Evolutionary conservation across 1,140 invertebrate genomes (phyloP).

Genomic region (Steinernema feltiae): DNA sequence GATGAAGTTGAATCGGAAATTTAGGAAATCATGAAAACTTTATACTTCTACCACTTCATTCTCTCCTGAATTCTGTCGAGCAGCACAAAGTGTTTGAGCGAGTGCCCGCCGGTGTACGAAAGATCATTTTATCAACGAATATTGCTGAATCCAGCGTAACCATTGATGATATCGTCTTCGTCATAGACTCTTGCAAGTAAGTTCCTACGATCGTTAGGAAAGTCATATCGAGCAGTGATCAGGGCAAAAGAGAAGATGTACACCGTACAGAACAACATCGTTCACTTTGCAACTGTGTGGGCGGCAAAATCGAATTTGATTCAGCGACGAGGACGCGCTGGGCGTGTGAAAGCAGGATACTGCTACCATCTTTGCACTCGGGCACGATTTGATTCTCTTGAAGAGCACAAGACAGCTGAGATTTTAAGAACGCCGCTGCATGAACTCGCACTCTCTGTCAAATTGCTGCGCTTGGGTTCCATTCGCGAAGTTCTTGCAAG

Average conservation of each 20-base stretch:
- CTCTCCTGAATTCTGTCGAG: slow-evolving; percentile 62
- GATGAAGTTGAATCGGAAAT: slow-evolving; percentile 11
- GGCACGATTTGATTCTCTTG: slow-evolving; percentile 52
- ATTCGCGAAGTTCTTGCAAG: slow-evolving; percentile 60
- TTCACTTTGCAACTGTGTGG: slow-evolving; percentile 59
- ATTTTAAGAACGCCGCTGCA: slow-evolving; percentile 62
- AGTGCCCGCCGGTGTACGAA: slow-evolving; percentile 64
- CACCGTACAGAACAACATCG: slow-evolving; percentile 52
- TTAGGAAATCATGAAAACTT: slow-evolving; percentile 34
- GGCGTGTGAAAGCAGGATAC: slow-evolving; percentile 69
- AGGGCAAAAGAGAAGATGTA: slow-evolving; percentile 49
- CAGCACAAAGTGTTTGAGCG: slow-evolving; percentile 73
- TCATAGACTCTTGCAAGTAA: slow-evolving; percentile 77
- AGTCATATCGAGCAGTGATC: slow-evolving; percentile 16
- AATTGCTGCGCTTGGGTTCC: slow-evolving; percentile 60
- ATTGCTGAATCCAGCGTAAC: slow-evolving; percentile 89
- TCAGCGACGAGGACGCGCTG: slow-evolving; percentile 68
- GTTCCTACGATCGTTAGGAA: not conserved
- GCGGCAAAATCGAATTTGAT: slow-evolving; percentile 66
- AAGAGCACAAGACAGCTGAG: slow-evolving; percentile 62
- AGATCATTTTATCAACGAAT: slow-evolving; percentile 77
- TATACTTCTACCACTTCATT: slow-evolving; percentile 50
- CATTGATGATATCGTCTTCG: slow-evolving; percentile 80
- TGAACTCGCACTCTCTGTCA: slow-evolving; percentile 61
- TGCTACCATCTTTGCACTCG: slow-evolving; percentile 69